A percentile compares a stretch with the other conserved stretches of the same genome.
These are phyloP conservation scores for Blastomussa wellsi DNA, from an alignment of 92 coral and sea anemone species.

Conservation along the genomic window DNA sequence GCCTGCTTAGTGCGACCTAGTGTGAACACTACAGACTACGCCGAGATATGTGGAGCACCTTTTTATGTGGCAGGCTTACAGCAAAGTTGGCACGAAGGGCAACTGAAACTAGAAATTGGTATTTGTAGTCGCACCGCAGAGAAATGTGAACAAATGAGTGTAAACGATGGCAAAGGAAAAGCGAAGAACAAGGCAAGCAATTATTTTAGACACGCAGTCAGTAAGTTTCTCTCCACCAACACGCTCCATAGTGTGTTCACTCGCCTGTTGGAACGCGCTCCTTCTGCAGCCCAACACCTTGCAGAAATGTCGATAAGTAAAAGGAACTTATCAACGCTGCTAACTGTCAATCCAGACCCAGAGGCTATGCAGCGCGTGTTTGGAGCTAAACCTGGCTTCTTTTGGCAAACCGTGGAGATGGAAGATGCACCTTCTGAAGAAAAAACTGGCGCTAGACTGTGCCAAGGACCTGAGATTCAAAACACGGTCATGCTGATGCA, in stretches of 20 bases:
- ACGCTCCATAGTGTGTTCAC: constrained; percentile 72
- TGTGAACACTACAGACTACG: constrained; percentile 54
- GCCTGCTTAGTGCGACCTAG: constrained; percentile 62
- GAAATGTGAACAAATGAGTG: constrained; percentile 6
- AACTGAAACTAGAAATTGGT: constrained; percentile 77
- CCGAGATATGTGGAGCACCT: constrained; percentile 70
- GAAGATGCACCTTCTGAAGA: constrained; percentile 40
- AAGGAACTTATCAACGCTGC: constrained; percentile 69
- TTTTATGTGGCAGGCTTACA: constrained; percentile 88
- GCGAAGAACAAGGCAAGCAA: constrained; percentile 50
- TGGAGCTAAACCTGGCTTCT: constrained; percentile 80
- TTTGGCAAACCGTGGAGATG: constrained; percentile 85
- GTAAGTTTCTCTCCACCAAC: constrained; percentile 89
- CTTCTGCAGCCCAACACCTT: constrained; percentile 33
- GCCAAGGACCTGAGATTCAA: constrained; percentile 60
- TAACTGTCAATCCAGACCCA: constrained; percentile 82
- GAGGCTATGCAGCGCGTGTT: constrained; percentile 89
- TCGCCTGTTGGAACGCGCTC: constrained; percentile 57
- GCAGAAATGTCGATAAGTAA: constrained; percentile 52
- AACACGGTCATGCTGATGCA: constrained; percentile 80
- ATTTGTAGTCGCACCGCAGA: constrained; percentile 58
- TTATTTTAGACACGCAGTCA: constrained; percentile 71
- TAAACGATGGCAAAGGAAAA: constrained; percentile 40
- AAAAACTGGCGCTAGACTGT: constrained; percentile 21
- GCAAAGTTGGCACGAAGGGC: constrained; percentile 93